Percentiles rank a stretch among this genome's conserved stretches.
Conservation (phyloP, 2,797 vertebrate species). For the Enteromius anoplus region DNA sequence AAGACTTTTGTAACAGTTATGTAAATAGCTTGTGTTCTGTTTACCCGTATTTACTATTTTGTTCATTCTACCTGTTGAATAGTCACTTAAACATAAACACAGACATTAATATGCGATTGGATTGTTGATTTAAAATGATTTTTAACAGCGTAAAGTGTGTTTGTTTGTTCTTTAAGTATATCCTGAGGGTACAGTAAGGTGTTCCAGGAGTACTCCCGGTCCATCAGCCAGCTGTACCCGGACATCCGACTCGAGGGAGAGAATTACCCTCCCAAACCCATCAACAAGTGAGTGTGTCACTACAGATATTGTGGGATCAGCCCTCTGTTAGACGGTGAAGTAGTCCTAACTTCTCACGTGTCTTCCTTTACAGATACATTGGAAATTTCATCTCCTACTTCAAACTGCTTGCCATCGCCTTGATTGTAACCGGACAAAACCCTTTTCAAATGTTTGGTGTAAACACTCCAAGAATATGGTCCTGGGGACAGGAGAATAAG, state of each 20-base stretch:
- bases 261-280: conserved; percentile 75
- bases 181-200: conserved; percentile 84
- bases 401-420: conserved; percentile 75
- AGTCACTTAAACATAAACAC: not conserved
- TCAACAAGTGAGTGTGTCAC: conserved; percentile 73
- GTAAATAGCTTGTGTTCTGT: not conserved
- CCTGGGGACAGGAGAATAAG: conserved; percentile 83
- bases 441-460: conserved; percentile 74
- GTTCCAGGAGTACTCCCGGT: conserved; percentile 80
- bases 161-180: conserved; percentile 59
- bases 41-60: not conserved
- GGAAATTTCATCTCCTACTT: conserved; percentile 77
- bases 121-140: too few species aligned
- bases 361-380: conserved; percentile 62
- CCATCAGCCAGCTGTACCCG: conserved; percentile 80
- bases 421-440: conserved; percentile 78
- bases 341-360: not conserved
- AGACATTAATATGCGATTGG: not conserved
- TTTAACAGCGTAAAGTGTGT: not conserved
- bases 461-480: conserved; percentile 74
- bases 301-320: not conserved
- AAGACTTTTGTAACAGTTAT: not conserved
- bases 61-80: not conserved
- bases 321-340: not conserved
- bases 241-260: conserved; percentile 79